Conservation (phyloP, 2,888 invertebrate genomes). For the Sphaerophoria taeniata region DNA sequence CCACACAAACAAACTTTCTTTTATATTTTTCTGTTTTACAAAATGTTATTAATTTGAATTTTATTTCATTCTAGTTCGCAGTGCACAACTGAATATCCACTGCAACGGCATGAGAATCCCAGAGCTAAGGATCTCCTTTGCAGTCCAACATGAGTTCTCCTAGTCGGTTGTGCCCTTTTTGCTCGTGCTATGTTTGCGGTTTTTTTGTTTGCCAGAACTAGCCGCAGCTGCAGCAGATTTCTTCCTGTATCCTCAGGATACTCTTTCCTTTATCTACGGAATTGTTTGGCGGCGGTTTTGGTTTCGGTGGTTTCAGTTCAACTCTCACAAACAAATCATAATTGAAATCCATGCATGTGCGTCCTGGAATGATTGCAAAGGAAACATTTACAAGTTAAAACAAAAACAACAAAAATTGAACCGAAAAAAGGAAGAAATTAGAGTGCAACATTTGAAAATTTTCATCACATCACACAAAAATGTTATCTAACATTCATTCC, state of each 20-base stretch:
- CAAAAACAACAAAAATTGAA: not conserved
- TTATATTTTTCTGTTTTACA: not conserved
- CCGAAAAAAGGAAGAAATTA: constrained; percentile 27
- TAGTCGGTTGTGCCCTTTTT: constrained; percentile 57
- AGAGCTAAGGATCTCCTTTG: not conserved
- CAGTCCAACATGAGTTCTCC: not conserved
- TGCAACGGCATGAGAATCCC: not conserved
- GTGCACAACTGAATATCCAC: not conserved
- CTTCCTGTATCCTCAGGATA: constrained; percentile 78
- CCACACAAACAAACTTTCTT: not conserved
- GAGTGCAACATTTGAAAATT: constrained; percentile 57
- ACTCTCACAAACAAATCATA: constrained; percentile 82
- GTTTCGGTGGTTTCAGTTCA: constrained; percentile 80
- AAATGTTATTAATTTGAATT: constrained; percentile 59
- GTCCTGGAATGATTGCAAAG: constrained; percentile 76
- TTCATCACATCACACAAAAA: constrained; percentile 64
- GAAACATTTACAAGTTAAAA: not conserved
- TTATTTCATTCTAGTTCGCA: constrained; percentile 22
- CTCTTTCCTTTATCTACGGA: constrained; percentile 78
- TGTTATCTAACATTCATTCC: constrained; percentile 69
- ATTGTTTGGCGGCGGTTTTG: constrained; percentile 77
- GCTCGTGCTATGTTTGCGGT: constrained; percentile 74
- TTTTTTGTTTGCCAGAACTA: constrained; percentile 78
- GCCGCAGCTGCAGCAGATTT: constrained; percentile 77
- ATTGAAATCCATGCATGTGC: constrained; percentile 81